Evolutionary conservation across 2,797 vertebrate genomes (phyloP).

Genomic region (Chelmon rostratus): DNA sequence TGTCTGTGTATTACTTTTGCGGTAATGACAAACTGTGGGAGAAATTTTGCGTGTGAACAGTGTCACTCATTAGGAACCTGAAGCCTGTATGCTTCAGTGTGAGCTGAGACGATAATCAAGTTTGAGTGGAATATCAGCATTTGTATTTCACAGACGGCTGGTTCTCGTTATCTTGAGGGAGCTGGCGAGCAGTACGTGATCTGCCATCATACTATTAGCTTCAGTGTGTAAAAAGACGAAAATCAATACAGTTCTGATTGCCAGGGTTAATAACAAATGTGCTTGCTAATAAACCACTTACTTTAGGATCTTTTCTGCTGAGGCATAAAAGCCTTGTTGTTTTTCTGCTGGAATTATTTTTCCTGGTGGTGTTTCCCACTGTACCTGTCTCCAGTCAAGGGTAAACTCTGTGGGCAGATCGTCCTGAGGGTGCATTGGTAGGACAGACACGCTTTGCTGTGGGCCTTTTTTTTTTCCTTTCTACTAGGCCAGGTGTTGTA

Average conservation of each 20-base stretch:
- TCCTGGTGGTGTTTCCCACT: constrained; percentile 34
- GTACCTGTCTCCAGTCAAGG: constrained; percentile 51
- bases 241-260: constrained; percentile 52
- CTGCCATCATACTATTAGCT: constrained; percentile 34
- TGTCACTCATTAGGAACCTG: constrained; percentile 25
- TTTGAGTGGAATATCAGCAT: constrained; percentile 30
- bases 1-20: not conserved
- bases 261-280: constrained; percentile 47
- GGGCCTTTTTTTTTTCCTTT: constrained; percentile 8
- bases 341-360: constrained; percentile 27
- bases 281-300: constrained; percentile 40
- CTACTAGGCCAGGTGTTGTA: constrained; percentile 74
- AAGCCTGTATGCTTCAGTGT: constrained; percentile 5
- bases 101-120: constrained; percentile 7
- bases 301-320: constrained; percentile 25
- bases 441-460: constrained; percentile 53
- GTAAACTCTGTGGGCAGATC: constrained; percentile 43
- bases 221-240: constrained; percentile 27
- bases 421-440: constrained; percentile 55
- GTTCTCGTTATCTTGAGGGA: constrained; percentile 35
- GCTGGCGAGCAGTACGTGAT: constrained; percentile 27
- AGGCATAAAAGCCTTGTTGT: constrained; percentile 20
- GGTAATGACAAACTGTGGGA: constrained; percentile 9
- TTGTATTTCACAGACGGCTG: constrained; percentile 36
- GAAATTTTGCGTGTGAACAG: not conserved